Evolutionary conservation across 2,113 vertebrate genomes (phyloP).

Genomic region (Chaetorhynchus papuensis): DNA sequence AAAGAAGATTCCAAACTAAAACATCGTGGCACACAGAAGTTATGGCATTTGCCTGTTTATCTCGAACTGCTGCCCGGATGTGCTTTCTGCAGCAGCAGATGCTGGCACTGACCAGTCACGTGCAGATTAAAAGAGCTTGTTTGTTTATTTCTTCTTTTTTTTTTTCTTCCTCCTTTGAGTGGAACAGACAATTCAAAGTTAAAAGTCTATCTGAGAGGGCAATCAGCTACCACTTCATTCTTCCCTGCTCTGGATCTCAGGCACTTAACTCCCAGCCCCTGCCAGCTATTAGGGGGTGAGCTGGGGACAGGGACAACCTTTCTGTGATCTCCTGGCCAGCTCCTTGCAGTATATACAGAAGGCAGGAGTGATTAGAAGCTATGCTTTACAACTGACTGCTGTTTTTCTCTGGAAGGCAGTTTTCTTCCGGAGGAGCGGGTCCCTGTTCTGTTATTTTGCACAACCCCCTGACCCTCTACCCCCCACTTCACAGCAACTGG

Average conservation of each 20-base stretch:
- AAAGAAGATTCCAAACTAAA: background rate
- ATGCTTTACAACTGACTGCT: background rate
- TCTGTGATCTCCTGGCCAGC: background rate
- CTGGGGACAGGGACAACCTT: background rate
- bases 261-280: background rate
- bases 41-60: conserved; percentile 45
- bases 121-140: conserved; percentile 23
- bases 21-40: background rate
- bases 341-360: background rate
- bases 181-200: background rate
- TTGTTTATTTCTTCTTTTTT: background rate
- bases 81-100: conserved; percentile 37
- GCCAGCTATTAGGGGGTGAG: background rate
- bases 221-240: background rate
- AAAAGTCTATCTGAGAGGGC: background rate
- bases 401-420: background rate
- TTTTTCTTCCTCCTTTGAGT: background rate
- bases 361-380: background rate
- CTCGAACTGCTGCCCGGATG: conserved; percentile 57
- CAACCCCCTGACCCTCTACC: background rate
- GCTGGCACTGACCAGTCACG: conserved; percentile 5
- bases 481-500: background rate
- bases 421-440: background rate
- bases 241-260: background rate
- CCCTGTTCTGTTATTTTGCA: background rate